A percentile compares a stretch with the other conserved stretches of the same genome.
Conservation (phyloP, 2,113 vertebrate species). For the Aegithalos caudatus region DNA sequence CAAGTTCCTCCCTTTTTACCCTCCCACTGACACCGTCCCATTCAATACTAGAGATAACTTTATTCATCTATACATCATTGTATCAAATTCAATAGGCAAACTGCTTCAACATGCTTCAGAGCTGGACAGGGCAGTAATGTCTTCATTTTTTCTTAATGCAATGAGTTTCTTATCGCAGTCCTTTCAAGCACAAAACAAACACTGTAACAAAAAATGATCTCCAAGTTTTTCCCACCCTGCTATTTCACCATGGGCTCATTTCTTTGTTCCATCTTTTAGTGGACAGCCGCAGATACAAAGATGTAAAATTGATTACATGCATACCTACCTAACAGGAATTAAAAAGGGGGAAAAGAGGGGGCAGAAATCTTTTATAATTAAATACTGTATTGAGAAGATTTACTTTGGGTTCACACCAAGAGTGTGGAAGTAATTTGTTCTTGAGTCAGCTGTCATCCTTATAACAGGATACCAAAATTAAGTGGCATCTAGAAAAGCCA, state of each 20-base stretch:
- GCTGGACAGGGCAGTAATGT: conserved; percentile 86
- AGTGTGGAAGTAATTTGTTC: neutral
- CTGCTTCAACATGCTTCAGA: conserved; percentile 85
- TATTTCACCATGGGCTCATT: conserved; percentile 11
- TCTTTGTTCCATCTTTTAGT: conserved; percentile 13
- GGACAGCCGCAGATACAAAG: neutral
- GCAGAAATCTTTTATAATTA: neutral
- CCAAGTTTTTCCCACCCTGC: conserved; percentile 51
- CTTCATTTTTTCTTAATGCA: conserved; percentile 80
- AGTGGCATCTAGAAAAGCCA: neutral
- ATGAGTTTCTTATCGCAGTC: conserved; percentile 63
- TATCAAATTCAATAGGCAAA: conserved; percentile 96
- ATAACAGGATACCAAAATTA: neutral
- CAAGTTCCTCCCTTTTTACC: conserved; percentile 86
- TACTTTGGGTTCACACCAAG: neutral
- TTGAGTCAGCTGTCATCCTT: neutral
- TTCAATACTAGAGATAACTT: conserved; percentile 97
- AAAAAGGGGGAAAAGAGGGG: neutral
- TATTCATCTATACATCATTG: conserved; percentile 99
- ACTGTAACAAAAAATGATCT: conserved; percentile 65
- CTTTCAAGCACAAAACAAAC: conserved; percentile 71
- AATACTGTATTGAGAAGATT: neutral
- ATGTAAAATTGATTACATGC: conserved; percentile 27
- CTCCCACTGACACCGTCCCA: conserved; percentile 95
- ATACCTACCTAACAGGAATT: neutral